Percentiles rank a stretch among this genome's conserved stretches.
phyloP scores from a whole-genome alignment of 2,888 invertebrate genomes.

The Cephalotes varians region DNA sequence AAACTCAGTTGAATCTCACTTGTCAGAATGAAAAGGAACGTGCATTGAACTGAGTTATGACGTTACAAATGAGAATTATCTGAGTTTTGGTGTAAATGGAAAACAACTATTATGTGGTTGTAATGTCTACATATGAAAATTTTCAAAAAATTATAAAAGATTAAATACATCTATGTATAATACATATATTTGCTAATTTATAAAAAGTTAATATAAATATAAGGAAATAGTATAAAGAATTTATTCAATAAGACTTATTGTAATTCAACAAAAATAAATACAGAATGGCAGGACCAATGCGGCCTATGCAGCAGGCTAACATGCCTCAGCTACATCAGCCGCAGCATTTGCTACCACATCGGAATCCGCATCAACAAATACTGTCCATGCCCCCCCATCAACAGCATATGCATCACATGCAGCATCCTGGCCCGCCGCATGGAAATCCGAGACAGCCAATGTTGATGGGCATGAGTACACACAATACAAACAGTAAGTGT shows the following conservation, averaged over 20 bases:
- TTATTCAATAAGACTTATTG: neutral
- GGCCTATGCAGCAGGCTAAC: constrained; percentile 84
- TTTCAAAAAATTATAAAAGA: neutral
- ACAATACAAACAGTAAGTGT: constrained; percentile 68
- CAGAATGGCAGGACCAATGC: constrained; percentile 84
- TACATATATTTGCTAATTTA: neutral
- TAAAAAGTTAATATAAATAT: neutral
- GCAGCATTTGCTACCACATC: constrained; percentile 82
- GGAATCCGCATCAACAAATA: constrained; percentile 84
- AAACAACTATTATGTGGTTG: too few relatives aligned
- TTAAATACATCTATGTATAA: neutral
- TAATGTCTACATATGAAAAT: neutral
- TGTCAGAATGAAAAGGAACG: too few relatives aligned
- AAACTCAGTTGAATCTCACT: too few relatives aligned
- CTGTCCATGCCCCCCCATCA: constrained; percentile 83
- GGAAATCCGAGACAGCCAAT: constrained; percentile 85
- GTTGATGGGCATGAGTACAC: constrained; percentile 87
- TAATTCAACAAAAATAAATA: neutral
- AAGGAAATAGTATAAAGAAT: too few relatives aligned
- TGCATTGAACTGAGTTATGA: too few relatives aligned
- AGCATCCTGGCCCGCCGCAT: constrained; percentile 82
- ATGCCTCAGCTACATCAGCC: constrained; percentile 84
- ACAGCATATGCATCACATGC: constrained; percentile 82
- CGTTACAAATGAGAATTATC: too few relatives aligned
- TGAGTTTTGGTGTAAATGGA: too few relatives aligned